phyloP scores from a whole-genome alignment of 2,113 vertebrate species.

The Antechinus stuartii region DNA sequence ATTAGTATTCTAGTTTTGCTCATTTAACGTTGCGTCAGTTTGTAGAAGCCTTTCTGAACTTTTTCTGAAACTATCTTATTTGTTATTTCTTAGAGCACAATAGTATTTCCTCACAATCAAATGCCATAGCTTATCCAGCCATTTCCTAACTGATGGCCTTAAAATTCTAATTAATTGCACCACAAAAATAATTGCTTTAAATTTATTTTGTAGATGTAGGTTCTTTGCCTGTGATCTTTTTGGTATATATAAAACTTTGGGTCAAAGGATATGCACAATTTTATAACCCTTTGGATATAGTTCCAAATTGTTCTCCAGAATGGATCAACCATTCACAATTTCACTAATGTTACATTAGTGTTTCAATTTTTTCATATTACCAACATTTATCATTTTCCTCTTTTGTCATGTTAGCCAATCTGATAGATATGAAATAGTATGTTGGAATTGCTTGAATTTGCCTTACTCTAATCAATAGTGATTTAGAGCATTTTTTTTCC shows the following conservation, averaged over 20 bases:
- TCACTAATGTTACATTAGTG: neutral
- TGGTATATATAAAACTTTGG: neutral
- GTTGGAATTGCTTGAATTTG: neutral
- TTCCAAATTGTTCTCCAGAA: neutral
- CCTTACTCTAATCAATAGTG: neutral
- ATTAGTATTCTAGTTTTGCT: neutral
- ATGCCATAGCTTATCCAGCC: neutral
- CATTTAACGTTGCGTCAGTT: neutral
- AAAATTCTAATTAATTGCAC: neutral
- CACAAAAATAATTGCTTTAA: neutral
- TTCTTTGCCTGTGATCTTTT: neutral
- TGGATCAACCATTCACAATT: neutral
- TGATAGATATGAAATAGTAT: neutral
- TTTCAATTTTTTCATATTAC: neutral
- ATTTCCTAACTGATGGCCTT: neutral
- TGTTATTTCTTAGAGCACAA: neutral
- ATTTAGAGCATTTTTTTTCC: neutral
- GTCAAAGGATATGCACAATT: neutral
- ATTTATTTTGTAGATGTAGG: neutral
- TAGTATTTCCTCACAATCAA: neutral
- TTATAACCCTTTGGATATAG: neutral
- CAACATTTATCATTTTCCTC: neutral
- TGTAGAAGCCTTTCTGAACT: neutral
- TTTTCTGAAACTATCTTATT: neutral
- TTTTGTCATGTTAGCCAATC: neutral